Evolutionary conservation across 2,797 vertebrate genomes (phyloP).

Genomic region (Hoplostethus atlanticus): DNA sequence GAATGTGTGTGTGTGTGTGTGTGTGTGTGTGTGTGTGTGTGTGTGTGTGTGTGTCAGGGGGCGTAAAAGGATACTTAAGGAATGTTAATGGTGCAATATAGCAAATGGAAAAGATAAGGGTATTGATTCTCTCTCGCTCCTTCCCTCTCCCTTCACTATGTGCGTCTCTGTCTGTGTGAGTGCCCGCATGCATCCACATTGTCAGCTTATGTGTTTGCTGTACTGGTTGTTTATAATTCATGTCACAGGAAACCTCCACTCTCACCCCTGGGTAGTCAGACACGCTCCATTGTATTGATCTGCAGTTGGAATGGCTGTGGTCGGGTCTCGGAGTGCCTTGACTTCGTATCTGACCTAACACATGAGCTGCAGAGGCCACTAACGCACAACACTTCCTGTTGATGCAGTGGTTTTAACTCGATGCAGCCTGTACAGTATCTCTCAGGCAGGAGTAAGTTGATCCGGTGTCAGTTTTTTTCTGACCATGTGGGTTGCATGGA

Average conservation of each 20-base stretch:
- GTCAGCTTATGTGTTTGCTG: constrained; percentile 28
- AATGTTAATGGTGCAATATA: constrained; percentile 71
- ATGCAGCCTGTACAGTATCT: constrained; percentile 2
- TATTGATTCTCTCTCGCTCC: constrained; percentile 63
- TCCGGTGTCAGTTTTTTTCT: constrained; percentile 46
- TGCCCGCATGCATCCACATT: constrained; percentile 17
- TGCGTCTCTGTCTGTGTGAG: not conserved
- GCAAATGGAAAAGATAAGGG: constrained; percentile 44
- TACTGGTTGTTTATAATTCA: constrained; percentile 64
- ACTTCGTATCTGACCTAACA: constrained; percentile 42
- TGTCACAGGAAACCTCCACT: constrained; percentile 60
- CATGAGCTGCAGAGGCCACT: not conserved
- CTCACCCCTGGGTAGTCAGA: constrained; percentile 29
- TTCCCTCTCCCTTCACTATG: not conserved
- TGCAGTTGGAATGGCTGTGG: constrained; percentile 32
- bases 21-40: constrained; percentile 1
- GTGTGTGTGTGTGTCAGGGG: not conserved
- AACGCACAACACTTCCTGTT: constrained; percentile 25
- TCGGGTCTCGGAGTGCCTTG: constrained; percentile 24
- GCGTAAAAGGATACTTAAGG: constrained; percentile 64
- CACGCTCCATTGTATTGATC: constrained; percentile 59
- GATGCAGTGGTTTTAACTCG: constrained; percentile 6
- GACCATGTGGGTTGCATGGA: not conserved
- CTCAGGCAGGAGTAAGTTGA: constrained; percentile 14
- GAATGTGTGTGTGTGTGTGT: not conserved